Evolutionary conservation across 37 sponge, comb jelly and placozoan genomes (phyloP).

Genomic region (Eunapius fragilis): DNA sequence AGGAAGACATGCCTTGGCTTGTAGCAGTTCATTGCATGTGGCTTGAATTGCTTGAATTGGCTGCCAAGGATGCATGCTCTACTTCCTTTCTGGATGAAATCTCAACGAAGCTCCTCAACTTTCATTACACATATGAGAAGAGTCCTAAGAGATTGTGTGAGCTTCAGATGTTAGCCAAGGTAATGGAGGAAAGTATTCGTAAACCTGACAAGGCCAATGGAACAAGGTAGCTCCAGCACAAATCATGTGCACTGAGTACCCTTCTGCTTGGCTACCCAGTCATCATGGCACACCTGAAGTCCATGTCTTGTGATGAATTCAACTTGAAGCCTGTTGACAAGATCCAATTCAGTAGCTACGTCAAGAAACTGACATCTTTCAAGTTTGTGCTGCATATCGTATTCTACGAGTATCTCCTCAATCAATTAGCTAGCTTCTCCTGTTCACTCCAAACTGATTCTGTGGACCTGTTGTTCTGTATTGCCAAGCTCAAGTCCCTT

Average conservation of each 20-base stretch:
- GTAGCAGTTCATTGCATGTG: too few species aligned
- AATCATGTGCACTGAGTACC: background rate
- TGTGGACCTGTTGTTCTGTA: too few species aligned
- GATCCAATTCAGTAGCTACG: conserved; percentile 2
- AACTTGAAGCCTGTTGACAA: conserved; percentile 24
- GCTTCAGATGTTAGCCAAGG: background rate
- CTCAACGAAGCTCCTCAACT: conserved; percentile 18
- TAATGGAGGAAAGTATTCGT: conserved; percentile 13
- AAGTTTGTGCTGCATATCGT: conserved; percentile 43
- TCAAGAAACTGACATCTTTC: conserved; percentile 30
- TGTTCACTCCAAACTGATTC: too few species aligned
- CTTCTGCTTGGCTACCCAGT: conserved; percentile 28
- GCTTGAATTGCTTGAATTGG: too few species aligned
- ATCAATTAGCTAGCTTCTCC: too few species aligned
- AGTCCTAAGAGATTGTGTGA: conserved; percentile 6
- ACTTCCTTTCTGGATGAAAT: conserved; percentile 35
- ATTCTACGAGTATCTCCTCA: conserved; percentile 5
- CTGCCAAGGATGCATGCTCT: conserved; percentile 8
- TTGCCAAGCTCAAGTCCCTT: too few species aligned
- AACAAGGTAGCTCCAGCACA: conserved; percentile 34
- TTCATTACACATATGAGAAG: background rate
- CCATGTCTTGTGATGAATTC: conserved; percentile 28
- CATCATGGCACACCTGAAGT: conserved; percentile 15
- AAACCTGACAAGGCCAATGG: conserved; percentile 40
- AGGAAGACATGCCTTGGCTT: conserved; percentile 28